Evolutionary conservation across 2,113 vertebrate species (phyloP).

Genomic region (Zingel zingel): DNA sequence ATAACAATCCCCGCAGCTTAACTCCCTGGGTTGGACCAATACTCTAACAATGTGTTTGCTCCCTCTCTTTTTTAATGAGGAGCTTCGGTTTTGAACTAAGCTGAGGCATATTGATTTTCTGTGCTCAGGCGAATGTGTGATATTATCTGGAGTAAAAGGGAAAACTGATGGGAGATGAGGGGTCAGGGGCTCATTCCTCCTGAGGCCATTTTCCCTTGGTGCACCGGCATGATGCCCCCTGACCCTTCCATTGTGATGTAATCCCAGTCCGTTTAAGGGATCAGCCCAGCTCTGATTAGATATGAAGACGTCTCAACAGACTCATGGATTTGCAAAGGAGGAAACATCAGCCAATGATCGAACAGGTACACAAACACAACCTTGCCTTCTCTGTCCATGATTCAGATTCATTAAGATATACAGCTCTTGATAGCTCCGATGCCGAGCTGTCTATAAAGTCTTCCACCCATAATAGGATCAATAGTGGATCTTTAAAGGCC

Average conservation of each 20-base stretch:
- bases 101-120: conserved; percentile 76
- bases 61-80: conserved; percentile 76
- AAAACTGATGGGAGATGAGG: conserved; percentile 50
- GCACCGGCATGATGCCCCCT: conserved; percentile 41
- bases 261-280: conserved; percentile 72
- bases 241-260: conserved; percentile 68
- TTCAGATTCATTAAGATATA: conserved; percentile 68
- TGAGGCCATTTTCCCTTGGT: conserved; percentile 49
- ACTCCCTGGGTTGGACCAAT: conserved; percentile 51
- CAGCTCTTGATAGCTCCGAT: conserved; percentile 35
- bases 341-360: conserved; percentile 29
- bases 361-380: conserved; percentile 27
- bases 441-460: conserved; percentile 56
- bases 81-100: conserved; percentile 72
- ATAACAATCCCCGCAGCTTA: conserved; percentile 70
- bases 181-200: conserved; percentile 36
- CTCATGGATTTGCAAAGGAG: conserved; percentile 54
- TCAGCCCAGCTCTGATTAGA: conserved; percentile 58
- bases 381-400: conserved; percentile 18
- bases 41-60: conserved; percentile 43
- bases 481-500: conserved; percentile 58
- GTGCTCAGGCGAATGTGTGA: conserved; percentile 65
- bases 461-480: conserved; percentile 61
- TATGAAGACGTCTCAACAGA: conserved; percentile 49
- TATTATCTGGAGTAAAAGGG: conserved; percentile 67